phyloP scores from a whole-genome alignment of 2,888 invertebrate species.

The Ectobius pallidus region DNA sequence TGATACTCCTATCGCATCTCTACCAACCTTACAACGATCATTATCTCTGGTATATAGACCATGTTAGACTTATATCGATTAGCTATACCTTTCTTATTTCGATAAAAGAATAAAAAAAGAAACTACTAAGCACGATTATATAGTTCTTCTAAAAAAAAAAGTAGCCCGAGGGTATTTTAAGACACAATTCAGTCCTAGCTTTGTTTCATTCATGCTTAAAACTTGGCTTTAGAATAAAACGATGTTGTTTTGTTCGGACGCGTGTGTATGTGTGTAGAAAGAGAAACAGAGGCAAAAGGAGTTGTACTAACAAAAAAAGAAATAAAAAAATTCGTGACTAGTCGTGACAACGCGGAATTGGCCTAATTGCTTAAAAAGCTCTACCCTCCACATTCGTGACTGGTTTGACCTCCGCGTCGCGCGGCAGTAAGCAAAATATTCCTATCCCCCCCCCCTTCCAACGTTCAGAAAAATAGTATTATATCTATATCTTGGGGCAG shows the following conservation, averaged over 20 bases:
- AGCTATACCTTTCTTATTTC: neutral
- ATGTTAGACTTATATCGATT: neutral
- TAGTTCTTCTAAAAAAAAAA: neutral
- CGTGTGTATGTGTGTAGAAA: neutral
- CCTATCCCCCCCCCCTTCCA: no score
- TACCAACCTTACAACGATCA: neutral
- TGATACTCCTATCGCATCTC: neutral
- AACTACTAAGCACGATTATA: neutral
- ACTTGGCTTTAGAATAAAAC: neutral
- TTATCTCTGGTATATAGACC: neutral
- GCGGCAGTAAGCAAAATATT: neutral
- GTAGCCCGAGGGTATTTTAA: neutral
- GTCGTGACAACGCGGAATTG: slow-evolving; percentile 36
- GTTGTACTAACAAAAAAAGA: neutral
- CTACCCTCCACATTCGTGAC: slow-evolving; percentile 15
- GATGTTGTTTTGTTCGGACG: neutral
- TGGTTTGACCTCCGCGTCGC: slow-evolving; percentile 20
- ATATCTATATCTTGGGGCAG: slow-evolving; percentile 1
- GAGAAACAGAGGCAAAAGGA: neutral
- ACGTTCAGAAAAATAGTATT: neutral
- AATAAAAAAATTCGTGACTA: slow-evolving; percentile 30
- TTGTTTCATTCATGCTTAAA: neutral
- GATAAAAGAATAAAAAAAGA: no score
- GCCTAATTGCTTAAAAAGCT: slow-evolving; percentile 36
- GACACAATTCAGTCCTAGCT: neutral